Evolutionary conservation across 92 coral and sea anemone genomes (phyloP), one percentile per base, ranked within the genome.

Genomic region (Epizoanthus rinbou): DNA sequence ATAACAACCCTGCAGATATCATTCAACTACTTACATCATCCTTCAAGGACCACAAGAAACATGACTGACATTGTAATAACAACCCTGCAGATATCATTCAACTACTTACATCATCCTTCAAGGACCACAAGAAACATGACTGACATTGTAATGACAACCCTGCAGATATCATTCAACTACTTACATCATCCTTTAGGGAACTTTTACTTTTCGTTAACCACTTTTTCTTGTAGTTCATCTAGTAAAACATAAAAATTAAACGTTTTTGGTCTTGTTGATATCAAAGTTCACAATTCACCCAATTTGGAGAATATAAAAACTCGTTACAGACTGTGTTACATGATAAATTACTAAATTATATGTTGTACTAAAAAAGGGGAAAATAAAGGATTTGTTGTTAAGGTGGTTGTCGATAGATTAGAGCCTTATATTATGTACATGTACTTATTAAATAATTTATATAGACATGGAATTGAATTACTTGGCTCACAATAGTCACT

Each of bases 201-300:
- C 87, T 74, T 18, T 18, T 11, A 75, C 10, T 75, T 18, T 88
- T 90, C 87, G 83, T 86, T 21, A 92, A 52, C 97, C 97, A 92
- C 86, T 90, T 92, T 69, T 74, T 92, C 78, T 73, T 92, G 90
- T 90, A 92, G 54, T 83, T 90, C 67, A 89, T 80, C 97, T 92
- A 57, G 16, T 19, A 80, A 62, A 53, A 21, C 16, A 83, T 28
- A 24, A 39, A 1, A 80, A 52, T 28, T 6, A 67, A 60, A 19
- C 24, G 3, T 7, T 5, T 6, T 3, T 37, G 5, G 43, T 37
- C 31, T 28, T 28, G 31, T 28, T 28, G 31, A 3, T 37, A 37
- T 3, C 43, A 37, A 37, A 37, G 43, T 37, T 37, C 6, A 37
- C 6, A 37, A 37, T 28, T 28, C 1, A 28, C 31, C 31, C 31